Percentiles rank a stretch among this genome's conserved stretches.
Evolutionary conservation across 2,888 invertebrate genomes (phyloP).

Genomic region (Patella ulyssiponensis): DNA sequence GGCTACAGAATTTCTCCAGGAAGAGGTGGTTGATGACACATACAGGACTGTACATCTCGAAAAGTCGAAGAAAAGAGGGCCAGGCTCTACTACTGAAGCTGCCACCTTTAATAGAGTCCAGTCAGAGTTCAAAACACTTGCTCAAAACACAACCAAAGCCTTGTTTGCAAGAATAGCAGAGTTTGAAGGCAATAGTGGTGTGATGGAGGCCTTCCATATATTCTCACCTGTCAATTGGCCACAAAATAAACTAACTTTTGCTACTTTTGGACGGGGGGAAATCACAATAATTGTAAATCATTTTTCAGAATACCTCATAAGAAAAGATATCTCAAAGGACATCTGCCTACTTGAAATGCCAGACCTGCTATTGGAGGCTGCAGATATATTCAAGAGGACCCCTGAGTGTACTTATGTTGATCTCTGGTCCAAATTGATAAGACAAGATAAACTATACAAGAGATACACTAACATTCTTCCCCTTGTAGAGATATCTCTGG

Average conservation of each 20-base stretch:
- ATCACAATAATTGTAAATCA: background rate
- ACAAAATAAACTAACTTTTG: background rate
- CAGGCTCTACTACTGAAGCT: background rate
- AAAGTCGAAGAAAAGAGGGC: background rate
- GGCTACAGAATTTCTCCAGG: conserved; percentile 5
- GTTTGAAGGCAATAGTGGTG: too few species aligned
- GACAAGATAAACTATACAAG: conserved; percentile 1
- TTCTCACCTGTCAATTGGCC: too few species aligned
- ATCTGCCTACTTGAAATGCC: conserved; percentile 11
- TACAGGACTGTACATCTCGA: conserved; percentile 10
- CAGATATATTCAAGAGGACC: conserved; percentile 7
- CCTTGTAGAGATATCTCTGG: conserved; percentile 10
- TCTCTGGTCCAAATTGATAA: conserved; percentile 2
- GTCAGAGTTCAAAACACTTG: too few species aligned
- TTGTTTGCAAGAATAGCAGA: too few species aligned
- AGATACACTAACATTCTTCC: conserved; percentile 12
- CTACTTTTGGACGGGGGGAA: background rate
- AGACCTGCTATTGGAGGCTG: conserved; percentile 15
- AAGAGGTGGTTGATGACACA: background rate
- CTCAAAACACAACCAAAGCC: too few species aligned
- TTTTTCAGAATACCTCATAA: background rate
- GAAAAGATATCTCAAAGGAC: conserved; percentile 11
- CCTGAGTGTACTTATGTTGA: conserved; percentile 13
- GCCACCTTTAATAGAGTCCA: background rate
- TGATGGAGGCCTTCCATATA: too few species aligned